Evolutionary conservation across 2,888 invertebrate species (phyloP).

Genomic region (Pimpla rufipes): DNA sequence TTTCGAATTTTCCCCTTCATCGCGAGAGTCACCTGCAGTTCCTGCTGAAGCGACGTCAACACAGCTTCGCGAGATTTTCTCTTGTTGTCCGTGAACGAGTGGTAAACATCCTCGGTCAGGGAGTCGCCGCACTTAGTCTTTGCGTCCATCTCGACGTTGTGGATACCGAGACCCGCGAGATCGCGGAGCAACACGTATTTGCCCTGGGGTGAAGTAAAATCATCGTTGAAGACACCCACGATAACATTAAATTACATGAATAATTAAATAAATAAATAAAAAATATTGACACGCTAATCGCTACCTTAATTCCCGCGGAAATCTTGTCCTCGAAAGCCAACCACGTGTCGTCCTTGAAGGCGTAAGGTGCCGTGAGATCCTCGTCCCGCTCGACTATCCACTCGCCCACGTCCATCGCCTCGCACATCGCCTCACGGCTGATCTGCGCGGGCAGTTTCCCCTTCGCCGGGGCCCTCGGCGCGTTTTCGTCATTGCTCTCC

Average conservation of each 20-base stretch:
- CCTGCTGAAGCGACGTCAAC: constrained; percentile 84
- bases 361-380: constrained; percentile 92
- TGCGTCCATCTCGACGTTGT: constrained; percentile 87
- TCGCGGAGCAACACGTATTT: constrained; percentile 91
- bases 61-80: constrained; percentile 84
- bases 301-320: constrained; percentile 90
- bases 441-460: constrained; percentile 87
- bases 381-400: constrained; percentile 93
- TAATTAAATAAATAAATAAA: constrained; percentile 23
- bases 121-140: constrained; percentile 80
- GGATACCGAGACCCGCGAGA: constrained; percentile 90
- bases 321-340: constrained; percentile 92
- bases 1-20: constrained; percentile 5
- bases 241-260: constrained; percentile 7
- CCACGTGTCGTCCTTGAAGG: constrained; percentile 91
- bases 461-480: constrained; percentile 89
- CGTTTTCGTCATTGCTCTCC: constrained; percentile 88
- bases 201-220: constrained; percentile 84
- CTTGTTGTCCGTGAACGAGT: constrained; percentile 82
- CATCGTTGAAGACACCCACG: constrained; percentile 16
- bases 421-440: constrained; percentile 87
- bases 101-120: constrained; percentile 78
- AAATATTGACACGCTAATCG: constrained; percentile 14
- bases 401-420: constrained; percentile 86
- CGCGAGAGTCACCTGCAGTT: constrained; percentile 80